Evolutionary conservation across 2,888 invertebrate genomes (phyloP), one percentile per base, ranked within the genome.

Genomic region (Drosophila affinis): DNA sequence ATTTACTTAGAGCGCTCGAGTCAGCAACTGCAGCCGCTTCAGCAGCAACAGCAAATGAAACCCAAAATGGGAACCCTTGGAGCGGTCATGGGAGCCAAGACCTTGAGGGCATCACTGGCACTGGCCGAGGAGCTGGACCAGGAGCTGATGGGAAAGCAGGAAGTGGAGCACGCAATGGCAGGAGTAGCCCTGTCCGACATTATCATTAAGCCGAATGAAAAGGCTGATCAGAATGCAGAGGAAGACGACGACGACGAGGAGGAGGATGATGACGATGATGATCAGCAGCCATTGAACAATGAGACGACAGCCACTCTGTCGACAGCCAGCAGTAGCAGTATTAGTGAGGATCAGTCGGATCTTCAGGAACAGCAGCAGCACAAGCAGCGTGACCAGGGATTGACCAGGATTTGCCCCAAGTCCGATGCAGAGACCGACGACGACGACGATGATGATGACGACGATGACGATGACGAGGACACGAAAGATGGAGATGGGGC

Each of bases 211-310:
- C 5, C 32, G 14, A 47, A 48, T 3, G 47, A 48, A 18, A 58
- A 88, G 53, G 83, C 76, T 21, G 18, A 57, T 44, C 34, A 70
- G 9, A 34, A 78, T 47, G 73, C 75, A 39, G 69, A 76, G n/a
- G 74, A 69, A 1, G 65, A 81, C 10, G 83, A 87, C n/a, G 88
- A 90, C 12, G 24, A 24, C 3, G 84, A 84, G 7, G 81, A 80
- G 0, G 77, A 72, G 0, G 68, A 76, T 0, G 67, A 74, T 10
- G 72, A 55, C 5, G 86, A 90, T 47, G 82, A 85, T 62, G 87
- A 85, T 70, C 91, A 91, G 76, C 91, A 91, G 75, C 92, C 91
- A 1, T 75, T 91, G 29, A 90, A 91, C 34, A 84, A 87, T 77
- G 86, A 86, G 48, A 84, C 87, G 10, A 83, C 84, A 18, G 76